phyloP scores from a whole-genome alignment of 2,888 invertebrate genomes.

The Ophion obscuratus region DNA sequence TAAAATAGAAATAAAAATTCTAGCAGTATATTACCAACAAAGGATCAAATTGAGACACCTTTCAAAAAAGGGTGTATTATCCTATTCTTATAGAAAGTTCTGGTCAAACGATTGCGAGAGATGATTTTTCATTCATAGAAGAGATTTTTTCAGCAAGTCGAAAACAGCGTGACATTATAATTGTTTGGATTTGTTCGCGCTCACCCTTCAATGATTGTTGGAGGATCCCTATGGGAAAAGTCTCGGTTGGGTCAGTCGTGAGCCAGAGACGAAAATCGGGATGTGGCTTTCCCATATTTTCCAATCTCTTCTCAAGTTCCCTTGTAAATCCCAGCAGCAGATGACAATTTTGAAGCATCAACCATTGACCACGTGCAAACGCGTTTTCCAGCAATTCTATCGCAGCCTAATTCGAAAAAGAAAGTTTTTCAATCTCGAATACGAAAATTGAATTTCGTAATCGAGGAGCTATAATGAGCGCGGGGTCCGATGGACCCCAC shows the following conservation, averaged over 20 bases:
- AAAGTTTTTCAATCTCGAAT: background rate
- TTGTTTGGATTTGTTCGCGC: background rate
- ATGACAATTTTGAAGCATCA: conserved; percentile 97
- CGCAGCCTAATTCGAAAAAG: conserved; percentile 86
- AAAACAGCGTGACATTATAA: background rate
- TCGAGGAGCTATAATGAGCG: too few species aligned
- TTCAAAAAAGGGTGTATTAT: too few species aligned
- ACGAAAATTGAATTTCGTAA: conserved; percentile 4
- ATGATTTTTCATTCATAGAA: background rate
- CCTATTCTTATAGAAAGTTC: background rate
- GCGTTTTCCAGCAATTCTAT: conserved; percentile 88
- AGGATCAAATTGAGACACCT: too few species aligned
- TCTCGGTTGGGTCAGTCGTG: conserved; percentile 94
- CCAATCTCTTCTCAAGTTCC: conserved; percentile 93
- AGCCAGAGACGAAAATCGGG: conserved; percentile 97
- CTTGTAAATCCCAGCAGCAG: conserved; percentile 91
- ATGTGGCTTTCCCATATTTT: conserved; percentile 92
- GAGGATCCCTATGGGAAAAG: conserved; percentile 95
- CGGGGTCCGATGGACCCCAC: too few species aligned
- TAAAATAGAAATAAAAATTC: too few species aligned
- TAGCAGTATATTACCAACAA: too few species aligned
- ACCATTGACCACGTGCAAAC: conserved; percentile 92
- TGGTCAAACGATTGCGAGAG: background rate
- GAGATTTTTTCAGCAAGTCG: background rate
- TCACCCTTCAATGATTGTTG: conserved; percentile 93